These are phyloP conservation scores for Synanthedon myopaeformis DNA, from an alignment of 2,888 invertebrate genomes.

Conservation along the genomic window DNA sequence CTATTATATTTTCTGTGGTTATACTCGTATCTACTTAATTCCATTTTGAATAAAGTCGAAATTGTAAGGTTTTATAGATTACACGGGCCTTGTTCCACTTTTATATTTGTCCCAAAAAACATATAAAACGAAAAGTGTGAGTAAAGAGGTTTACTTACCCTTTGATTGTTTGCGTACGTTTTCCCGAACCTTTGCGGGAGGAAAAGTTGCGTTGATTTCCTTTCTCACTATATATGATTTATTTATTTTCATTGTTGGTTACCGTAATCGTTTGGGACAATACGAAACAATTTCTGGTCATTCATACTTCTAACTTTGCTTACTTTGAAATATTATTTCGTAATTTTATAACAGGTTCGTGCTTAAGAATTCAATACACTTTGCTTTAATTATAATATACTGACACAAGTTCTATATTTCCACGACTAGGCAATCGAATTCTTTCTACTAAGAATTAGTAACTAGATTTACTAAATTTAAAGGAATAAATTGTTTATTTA, in stretches of 20 bases:
- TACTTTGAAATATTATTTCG: background rate
- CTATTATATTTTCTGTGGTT: no score
- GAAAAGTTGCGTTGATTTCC: slow-evolving; percentile 10
- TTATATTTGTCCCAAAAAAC: slow-evolving; percentile 33
- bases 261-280: background rate
- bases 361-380: no score
- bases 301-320: background rate
- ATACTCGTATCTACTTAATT: no score
- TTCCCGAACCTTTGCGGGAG: slow-evolving; percentile 18
- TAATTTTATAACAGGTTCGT: background rate
- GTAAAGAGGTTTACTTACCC: slow-evolving; percentile 44
- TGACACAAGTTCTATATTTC: no score
- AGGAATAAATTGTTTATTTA: no score
- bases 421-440: no score
- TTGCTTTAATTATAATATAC: no score
- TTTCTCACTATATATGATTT: slow-evolving; percentile 8
- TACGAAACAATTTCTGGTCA: background rate
- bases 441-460: no score
- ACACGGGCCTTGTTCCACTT: slow-evolving; percentile 30
- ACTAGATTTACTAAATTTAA: no score
- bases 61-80: slow-evolving; percentile 35
- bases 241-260: slow-evolving; percentile 5
- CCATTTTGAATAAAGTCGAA: background rate
- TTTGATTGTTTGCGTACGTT: slow-evolving; percentile 49
- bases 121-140: slow-evolving; percentile 38